A percentile compares a stretch with the other conserved stretches of the same genome.
Conservation (phyloP, 2,113 vertebrate genomes). For the Neotoma lepida region DNA sequence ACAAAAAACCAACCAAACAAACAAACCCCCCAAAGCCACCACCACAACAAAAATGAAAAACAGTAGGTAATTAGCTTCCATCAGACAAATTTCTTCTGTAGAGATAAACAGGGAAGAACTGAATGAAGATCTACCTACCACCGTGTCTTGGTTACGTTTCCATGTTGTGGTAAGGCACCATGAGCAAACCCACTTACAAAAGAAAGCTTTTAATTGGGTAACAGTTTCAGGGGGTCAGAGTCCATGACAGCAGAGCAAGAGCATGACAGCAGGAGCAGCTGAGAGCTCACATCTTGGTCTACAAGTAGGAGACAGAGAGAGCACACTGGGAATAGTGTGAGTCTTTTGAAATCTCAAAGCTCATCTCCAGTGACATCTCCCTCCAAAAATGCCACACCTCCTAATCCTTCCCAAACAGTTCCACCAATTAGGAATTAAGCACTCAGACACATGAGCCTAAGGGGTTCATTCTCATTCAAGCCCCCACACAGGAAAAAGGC, state of each 20-base stretch:
- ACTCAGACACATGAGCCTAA: neutral
- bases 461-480: neutral
- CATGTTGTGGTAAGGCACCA: neutral
- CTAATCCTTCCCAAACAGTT: neutral
- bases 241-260: neutral
- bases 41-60: conserved; percentile 24
- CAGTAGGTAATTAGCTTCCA: neutral
- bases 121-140: neutral
- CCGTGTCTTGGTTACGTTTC: neutral
- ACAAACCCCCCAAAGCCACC: neutral
- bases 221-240: neutral
- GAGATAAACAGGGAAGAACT: neutral
- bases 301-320: neutral
- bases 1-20: neutral
- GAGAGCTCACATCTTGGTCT: neutral
- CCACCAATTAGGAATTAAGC: neutral
- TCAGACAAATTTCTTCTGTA: neutral
- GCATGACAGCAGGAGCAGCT: neutral
- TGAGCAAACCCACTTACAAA: neutral
- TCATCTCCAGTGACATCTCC: neutral
- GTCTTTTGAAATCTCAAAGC: neutral
- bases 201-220: neutral
- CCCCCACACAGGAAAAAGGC: neutral
- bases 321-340: neutral
- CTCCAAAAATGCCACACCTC: neutral